Evolutionary conservation across 2,888 invertebrate species (phyloP).

Genomic region (Ariolimax columbianus): DNA sequence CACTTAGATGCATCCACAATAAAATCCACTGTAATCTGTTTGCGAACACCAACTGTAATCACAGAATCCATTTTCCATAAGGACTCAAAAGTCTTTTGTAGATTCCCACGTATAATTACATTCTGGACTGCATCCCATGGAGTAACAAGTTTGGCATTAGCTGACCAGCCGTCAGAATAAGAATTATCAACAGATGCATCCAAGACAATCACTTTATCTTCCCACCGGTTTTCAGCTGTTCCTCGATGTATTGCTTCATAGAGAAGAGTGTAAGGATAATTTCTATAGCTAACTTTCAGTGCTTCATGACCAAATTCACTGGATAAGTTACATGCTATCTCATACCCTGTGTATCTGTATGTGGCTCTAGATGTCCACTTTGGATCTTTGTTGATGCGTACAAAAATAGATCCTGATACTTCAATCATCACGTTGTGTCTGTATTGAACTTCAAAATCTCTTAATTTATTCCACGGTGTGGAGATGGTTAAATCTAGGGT

Average conservation of each 20-base stretch:
- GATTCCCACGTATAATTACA: conserved; percentile 8
- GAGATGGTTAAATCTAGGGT: conserved; percentile 11
- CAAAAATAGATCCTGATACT: conserved; percentile 5
- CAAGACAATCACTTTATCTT: conserved; percentile 2
- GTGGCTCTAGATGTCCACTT: not conserved
- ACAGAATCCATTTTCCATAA: conserved; percentile 37
- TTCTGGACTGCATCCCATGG: conserved; percentile 35
- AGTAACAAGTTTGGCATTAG: conserved; percentile 35
- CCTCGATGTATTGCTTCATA: not conserved
- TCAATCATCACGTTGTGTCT: conserved; percentile 26
- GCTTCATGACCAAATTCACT: not conserved
- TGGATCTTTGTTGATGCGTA: conserved; percentile 25
- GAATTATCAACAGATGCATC: conserved; percentile 41
- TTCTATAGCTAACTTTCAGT: conserved; percentile 8
- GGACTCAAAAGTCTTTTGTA: conserved; percentile 13
- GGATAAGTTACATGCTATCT: not conserved
- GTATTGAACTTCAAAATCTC: conserved; percentile 12
- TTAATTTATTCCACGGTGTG: conserved; percentile 20
- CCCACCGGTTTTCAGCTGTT: not conserved
- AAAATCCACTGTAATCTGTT: conserved; percentile 30
- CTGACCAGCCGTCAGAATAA: conserved; percentile 14
- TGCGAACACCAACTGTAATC: conserved; percentile 22
- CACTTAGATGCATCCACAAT: conserved; percentile 15
- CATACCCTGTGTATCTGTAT: conserved; percentile 22
- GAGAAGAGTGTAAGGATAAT: conserved; percentile 42